These are phyloP conservation scores for Agapornis canus DNA, from an alignment of 2,797 vertebrate species.

Conservation along the genomic window DNA sequence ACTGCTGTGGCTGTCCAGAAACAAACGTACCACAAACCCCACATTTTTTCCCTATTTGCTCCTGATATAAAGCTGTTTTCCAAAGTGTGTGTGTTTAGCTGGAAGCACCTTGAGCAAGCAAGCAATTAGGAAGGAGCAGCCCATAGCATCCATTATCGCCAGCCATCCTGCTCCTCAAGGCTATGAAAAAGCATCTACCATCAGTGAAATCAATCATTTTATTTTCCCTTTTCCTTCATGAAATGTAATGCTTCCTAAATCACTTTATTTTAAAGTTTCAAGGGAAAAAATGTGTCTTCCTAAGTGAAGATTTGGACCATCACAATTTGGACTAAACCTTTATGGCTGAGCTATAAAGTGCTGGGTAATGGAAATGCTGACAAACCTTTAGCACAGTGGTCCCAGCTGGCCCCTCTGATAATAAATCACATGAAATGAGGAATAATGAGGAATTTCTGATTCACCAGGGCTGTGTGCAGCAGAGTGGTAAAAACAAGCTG, in stretches of 20 bases:
- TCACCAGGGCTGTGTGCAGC: background rate
- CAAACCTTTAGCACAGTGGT: background rate
- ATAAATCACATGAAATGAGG: background rate
- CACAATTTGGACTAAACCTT: background rate
- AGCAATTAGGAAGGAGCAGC: background rate
- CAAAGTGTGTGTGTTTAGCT: background rate
- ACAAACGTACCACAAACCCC: background rate
- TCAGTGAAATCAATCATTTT: background rate
- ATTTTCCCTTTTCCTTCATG: background rate
- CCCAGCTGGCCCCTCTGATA: constrained; percentile 2
- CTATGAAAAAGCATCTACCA: background rate
- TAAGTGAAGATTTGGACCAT: background rate
- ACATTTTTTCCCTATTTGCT: background rate
- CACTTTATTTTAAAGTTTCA: background rate
- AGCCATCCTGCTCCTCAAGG: too few relatives aligned
- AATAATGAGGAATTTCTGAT: background rate
- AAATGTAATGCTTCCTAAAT: background rate
- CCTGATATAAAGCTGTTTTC: background rate
- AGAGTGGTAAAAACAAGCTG: background rate
- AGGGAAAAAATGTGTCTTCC: background rate
- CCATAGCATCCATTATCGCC: accelerated
- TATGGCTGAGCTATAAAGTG: background rate
- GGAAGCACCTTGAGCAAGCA: background rate
- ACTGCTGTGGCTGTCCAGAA: background rate
- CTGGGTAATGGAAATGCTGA: background rate